Conservation (phyloP, 2,797 vertebrate species). For the Jordanella pulchra region DNA sequence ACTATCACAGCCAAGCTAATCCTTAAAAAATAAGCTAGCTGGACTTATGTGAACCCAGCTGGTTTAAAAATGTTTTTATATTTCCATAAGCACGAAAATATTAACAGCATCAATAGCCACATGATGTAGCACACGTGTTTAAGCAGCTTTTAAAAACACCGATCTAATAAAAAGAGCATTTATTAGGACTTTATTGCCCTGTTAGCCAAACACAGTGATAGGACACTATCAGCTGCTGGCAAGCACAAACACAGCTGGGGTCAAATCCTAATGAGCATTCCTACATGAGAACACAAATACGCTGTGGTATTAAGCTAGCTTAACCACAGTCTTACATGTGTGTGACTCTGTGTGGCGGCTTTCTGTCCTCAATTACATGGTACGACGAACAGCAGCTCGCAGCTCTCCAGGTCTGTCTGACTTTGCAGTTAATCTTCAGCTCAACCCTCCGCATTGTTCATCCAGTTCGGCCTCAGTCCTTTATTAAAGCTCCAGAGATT, state of each 20-base stretch:
- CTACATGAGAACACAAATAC: slow-evolving; percentile 72
- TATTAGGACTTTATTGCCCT: slow-evolving; percentile 49
- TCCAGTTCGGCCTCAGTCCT: background rate
- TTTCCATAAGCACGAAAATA: background rate
- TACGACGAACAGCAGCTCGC: slow-evolving; percentile 3
- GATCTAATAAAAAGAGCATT: slow-evolving; percentile 4
- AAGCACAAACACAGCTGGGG: slow-evolving; percentile 63
- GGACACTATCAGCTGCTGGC: slow-evolving; percentile 42
- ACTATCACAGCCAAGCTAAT: too few species aligned
- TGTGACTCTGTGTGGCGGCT: slow-evolving; percentile 18
- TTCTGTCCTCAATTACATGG: slow-evolving; percentile 2
- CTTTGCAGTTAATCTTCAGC: background rate
- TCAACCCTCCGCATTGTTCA: background rate
- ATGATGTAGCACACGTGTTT: background rate
- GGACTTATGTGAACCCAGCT: background rate
- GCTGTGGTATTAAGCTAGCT: slow-evolving; percentile 49
- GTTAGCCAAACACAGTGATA: slow-evolving; percentile 65
- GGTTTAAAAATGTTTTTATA: background rate
- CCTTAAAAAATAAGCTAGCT: background rate
- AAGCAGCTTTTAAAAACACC: background rate
- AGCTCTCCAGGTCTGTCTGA: background rate
- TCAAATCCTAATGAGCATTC: slow-evolving; percentile 68
- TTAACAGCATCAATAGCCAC: background rate
- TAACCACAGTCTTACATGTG: slow-evolving; percentile 31
- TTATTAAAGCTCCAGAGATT: background rate